Base-by-base conservation (phyloP, 2,888 invertebrate genomes). In the Drosophila parthenogenetica region DNA sequence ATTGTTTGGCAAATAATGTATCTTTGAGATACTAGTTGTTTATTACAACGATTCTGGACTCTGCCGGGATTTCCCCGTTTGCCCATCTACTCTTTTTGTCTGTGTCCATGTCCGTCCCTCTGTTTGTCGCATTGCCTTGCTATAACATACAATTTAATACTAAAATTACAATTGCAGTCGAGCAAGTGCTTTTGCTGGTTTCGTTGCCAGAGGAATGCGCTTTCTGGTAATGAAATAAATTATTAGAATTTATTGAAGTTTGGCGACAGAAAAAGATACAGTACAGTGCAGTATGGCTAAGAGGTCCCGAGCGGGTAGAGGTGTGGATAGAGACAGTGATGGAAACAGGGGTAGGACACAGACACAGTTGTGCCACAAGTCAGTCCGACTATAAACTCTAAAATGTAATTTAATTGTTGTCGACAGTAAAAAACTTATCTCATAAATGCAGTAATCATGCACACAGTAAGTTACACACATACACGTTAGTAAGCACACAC, bases 321-420 rank as follows among this genome's bases (percentile, higher is more conserved):
- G 49, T 22, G 2, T 16, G 49, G 22, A 14, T 45, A 35, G 49
- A n/a, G 32, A 50, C 46, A 46, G 17, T 22, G 22, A 22, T 25
- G 25, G 19, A 43, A 25, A 14, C 46, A 35, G 49, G n/a, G 32
- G 51, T 46, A 46, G 19, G 19, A 35, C 11, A 22, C 14, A 10
- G 29, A 35, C 35, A 35, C 35, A 13, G 35, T 35, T 13, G 16
- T 7, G 32, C 19, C 22, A 25, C 39, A 42, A 32, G 57, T 42
- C 25, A 48, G 58, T 13, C 61, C 58, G 69, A 66, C 81, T 69
- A 79, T 83, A 77, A 85, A 85, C 67, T 82, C 78, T 69, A 79
- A 86, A 86, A 83, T 83, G 77, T 86, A 81, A 81, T 86, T 81
- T 81, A 77, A 83, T 86, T 83, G 86, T 72, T 86, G 81, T 65